Evolutionary conservation across 92 coral and sea anemone genomes (phyloP).

Genomic region (Actinernus sp.): DNA sequence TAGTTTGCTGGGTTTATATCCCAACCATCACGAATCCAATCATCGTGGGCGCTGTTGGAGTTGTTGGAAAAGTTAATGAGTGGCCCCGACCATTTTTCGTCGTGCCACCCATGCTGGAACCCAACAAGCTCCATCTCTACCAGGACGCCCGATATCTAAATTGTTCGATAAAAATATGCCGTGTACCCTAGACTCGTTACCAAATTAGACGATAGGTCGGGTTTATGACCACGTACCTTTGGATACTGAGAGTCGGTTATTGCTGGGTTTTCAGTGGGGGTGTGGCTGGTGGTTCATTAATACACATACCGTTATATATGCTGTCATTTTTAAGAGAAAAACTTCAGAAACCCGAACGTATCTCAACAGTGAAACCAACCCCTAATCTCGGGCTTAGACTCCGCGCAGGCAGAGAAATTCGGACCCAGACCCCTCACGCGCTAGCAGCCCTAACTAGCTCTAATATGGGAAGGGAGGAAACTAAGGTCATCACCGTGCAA

Average conservation of each 20-base stretch:
- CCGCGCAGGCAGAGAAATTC: too few relatives aligned
- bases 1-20: slow-evolving; percentile 27
- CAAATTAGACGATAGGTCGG: slow-evolving; percentile 25
- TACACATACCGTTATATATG: too few relatives aligned
- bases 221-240: slow-evolving; percentile 18
- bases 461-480: too few relatives aligned
- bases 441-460: too few relatives aligned
- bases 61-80: slow-evolving; percentile 12
- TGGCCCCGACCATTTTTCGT: slow-evolving; percentile 1
- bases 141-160: slow-evolving; percentile 53
- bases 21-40: slow-evolving; percentile 8
- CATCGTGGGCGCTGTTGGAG: slow-evolving; percentile 6
- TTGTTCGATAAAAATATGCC: slow-evolving; percentile 31
- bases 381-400: too few relatives aligned
- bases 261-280: slow-evolving; percentile 16
- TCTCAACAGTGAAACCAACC: too few relatives aligned
- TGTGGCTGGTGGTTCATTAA: slow-evolving; percentile 12
- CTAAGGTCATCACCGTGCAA: too few relatives aligned
- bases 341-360: too few relatives aligned
- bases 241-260: slow-evolving; percentile 3
- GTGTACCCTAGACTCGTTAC: slow-evolving; percentile 18
- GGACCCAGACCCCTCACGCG: too few relatives aligned
- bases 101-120: slow-evolving; percentile 46
- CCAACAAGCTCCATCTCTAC: slow-evolving; percentile 30
- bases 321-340: too few relatives aligned